Base-by-base conservation (phyloP, 2,888 invertebrate genomes). In the Anthophora plumipes region DNA sequence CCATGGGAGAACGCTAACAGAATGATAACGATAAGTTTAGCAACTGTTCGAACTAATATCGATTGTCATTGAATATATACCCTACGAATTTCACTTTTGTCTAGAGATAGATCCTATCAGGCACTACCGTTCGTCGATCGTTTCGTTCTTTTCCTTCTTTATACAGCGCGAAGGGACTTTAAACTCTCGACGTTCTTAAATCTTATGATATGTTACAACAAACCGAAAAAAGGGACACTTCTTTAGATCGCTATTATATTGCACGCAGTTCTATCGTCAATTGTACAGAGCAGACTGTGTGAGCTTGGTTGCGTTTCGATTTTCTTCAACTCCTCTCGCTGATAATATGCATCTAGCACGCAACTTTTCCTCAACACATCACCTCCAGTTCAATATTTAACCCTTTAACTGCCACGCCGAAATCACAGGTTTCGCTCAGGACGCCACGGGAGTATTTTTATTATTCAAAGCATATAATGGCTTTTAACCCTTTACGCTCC, bases 131-230 rank as follows among this genome's bases (percentile, higher is more conserved):
- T 80, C 76, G 67, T 61, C 72, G 39, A 59, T 61, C 60, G 41
- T 20, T 22, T 50, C 20, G 43, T 20, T 61, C n/a, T 14, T 57
- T 39, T 31, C 43, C 17, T 3, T 39, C 14, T 43, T 9, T 22
- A 6, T 20, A 9, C 14, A 11, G 37, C 48, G 37, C 25, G 22
- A 54, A 57, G 66, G 46, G 54, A 52, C 57, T 71, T 48, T 14
- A 39, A n/a, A 55, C 20, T 25, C 64, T 67, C 50, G 31, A 66
- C 68, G 25, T 52, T 78, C 87, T 90, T 89, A 89, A 46, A 75
- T 57, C 66, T 85, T 89, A 91, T 91, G 91, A 91, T 91, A 91
- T 91, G 91, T 91, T 85, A 89, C 85, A 85, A 80, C 84, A 88
- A 85, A 84, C 83, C 80, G 88, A 87, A 82, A 52, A n/a, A 75